These are phyloP conservation scores for Mechanitis mazaeus DNA, from an alignment of 2,888 invertebrate genomes.

Conservation along the genomic window DNA sequence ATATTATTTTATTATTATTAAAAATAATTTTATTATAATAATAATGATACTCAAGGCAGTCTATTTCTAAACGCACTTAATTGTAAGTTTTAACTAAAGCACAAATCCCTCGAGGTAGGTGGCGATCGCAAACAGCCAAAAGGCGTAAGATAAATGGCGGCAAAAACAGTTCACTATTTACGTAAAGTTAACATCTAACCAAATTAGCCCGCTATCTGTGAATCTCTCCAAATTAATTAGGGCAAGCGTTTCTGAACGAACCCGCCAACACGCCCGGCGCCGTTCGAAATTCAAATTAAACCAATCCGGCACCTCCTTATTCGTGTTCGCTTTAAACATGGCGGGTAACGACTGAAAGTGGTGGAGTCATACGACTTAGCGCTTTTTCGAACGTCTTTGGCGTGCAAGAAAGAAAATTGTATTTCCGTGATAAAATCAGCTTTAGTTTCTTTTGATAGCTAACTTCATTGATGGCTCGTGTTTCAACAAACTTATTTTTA, in stretches of 20 bases:
- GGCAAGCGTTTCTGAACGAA: constrained; percentile 49
- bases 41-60: too few relatives aligned
- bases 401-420: constrained; percentile 76
- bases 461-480: constrained; percentile 35
- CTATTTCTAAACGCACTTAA: too few relatives aligned
- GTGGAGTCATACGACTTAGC: constrained; percentile 74
- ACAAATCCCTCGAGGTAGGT: constrained; percentile 41
- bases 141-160: constrained; percentile 62
- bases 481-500: constrained; percentile 34
- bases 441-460: constrained; percentile 65
- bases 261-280: constrained; percentile 56
- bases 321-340: constrained; percentile 73
- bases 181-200: constrained; percentile 68
- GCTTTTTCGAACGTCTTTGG: constrained; percentile 75
- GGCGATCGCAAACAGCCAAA: constrained; percentile 49
- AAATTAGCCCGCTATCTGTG: constrained; percentile 72
- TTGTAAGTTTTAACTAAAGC: constrained; percentile 8
- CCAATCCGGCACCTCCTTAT: constrained; percentile 76
- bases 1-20: too few relatives aligned
- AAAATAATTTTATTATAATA: too few relatives aligned
- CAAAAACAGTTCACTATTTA: constrained; percentile 61
- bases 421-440: constrained; percentile 76
- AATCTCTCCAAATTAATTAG: constrained; percentile 74
- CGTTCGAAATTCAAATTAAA: constrained; percentile 76
- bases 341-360: constrained; percentile 69